phyloP scores from a whole-genome alignment of 2,888 invertebrate genomes.

The Tetranychus truncatus region DNA sequence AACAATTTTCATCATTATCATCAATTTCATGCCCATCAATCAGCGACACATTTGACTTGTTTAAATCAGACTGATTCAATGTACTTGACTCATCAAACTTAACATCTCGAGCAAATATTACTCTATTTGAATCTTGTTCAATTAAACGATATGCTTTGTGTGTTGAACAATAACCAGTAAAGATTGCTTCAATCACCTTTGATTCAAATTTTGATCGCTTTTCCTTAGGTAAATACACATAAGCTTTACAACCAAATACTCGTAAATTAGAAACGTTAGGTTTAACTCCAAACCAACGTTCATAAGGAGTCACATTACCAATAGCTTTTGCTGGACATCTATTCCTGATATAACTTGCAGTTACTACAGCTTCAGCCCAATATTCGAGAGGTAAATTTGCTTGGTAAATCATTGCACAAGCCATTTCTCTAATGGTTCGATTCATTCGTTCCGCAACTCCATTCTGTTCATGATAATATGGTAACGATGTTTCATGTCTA shows the following conservation, averaged over 20 bases:
- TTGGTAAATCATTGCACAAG: conserved; percentile 17
- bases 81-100: no score
- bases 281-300: conserved; percentile 2
- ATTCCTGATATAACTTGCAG: conserved; percentile 24
- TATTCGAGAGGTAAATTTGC: not conserved
- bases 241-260: conserved; percentile 12
- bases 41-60: no score
- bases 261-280: conserved; percentile 1
- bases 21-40: no score
- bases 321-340: conserved; percentile 2
- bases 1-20: no score
- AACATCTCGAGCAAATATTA: not conserved
- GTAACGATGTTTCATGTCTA: conserved; percentile 20
- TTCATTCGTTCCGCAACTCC: conserved; percentile 27
- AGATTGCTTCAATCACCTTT: conserved; percentile 12
- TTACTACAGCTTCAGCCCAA: conserved; percentile 24
- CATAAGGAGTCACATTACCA: not conserved
- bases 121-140: not conserved
- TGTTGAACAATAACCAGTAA: conserved; percentile 14
- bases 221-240: not conserved
- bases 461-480: conserved; percentile 25
- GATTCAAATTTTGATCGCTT: conserved; percentile 9
- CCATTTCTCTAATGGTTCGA: conserved; percentile 25
- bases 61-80: no score
- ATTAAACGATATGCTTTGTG: conserved; percentile 15